Base-by-base conservation (phyloP, 1,140 invertebrate genomes). In the Euborellia annulipes region DNA sequence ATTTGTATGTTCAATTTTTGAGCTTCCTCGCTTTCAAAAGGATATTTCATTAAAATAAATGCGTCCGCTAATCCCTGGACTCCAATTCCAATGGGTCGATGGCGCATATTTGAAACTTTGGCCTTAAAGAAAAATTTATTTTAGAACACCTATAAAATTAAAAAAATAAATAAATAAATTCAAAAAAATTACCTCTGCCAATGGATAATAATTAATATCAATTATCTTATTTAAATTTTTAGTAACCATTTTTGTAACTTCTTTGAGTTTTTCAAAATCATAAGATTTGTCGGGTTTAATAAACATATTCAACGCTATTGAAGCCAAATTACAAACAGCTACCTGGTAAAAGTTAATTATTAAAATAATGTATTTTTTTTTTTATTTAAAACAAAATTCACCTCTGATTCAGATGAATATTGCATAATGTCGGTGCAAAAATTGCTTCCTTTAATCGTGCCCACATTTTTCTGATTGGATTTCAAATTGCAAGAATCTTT, bases 401-500 rank as follows among this genome's bases (percentile, higher is more conserved):
- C 65, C 62, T 80, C 78, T 55, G 78, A 73, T 8, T 67, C 65
- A 43, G 66, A 63, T 17, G 57, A 60, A 60, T 79, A 81, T 56
- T 82, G 67, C 7, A 82, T 67, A 56, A 82, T 79, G 61, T 82
- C 78, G 4, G 79, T 81, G 60, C 78, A 82, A 23, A 82, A 58
- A 58, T 82, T 82, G 41, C 73, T 76, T 57, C 76, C 79, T 56
- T 81, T 80, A 52, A 82, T 82, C 27, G 78, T 83, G 20, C 79
- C 78, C 8, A 82, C 56, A 58, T 82, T 82, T 55, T 82, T 67
- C 54, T 83, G 78, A 58, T 82, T 82, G n/a, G 68, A 72, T 59
- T 82, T 82, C 3, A 69, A 52, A 55, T 82, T 82, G 54, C 77
- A 80, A 41, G 71, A 65, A 64, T 82, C 78, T 54, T 79, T 79